phyloP scores from a whole-genome alignment of 2,797 vertebrate genomes.

The Nyctibius grandis region DNA sequence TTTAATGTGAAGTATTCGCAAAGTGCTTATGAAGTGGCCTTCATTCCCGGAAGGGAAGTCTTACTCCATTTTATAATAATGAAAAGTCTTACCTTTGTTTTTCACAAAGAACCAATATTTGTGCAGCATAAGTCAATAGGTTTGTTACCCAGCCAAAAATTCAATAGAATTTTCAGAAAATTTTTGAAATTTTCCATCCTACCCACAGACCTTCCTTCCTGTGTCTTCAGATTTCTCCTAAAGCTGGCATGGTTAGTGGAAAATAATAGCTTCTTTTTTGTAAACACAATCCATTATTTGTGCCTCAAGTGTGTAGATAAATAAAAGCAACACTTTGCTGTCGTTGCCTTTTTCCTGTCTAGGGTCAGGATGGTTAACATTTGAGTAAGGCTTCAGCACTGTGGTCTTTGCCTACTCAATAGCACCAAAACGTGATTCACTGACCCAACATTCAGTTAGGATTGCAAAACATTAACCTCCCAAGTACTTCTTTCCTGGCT shows the following conservation, averaged over 20 bases:
- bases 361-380: not conserved
- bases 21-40: not conserved
- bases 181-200: not conserved
- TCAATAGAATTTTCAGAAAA: not conserved
- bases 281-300: not conserved
- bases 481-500: not conserved
- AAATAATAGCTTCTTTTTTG: not conserved
- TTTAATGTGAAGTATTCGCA: not conserved
- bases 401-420: not conserved
- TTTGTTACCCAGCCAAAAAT: not conserved
- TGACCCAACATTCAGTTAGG: accelerated
- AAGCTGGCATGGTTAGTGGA: not conserved
- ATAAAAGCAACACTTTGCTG: not conserved
- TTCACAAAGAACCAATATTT: not conserved
- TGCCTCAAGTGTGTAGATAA: not conserved
- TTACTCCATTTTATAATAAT: not conserved
- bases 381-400: not conserved
- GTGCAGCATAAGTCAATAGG: not conserved
- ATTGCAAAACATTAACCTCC: not conserved
- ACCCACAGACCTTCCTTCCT: not conserved
- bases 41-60: not conserved
- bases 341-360: not conserved
- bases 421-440: not conserved
- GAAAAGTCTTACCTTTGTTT: not conserved
- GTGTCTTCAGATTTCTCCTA: not conserved